These are phyloP conservation scores for Pachypeltis micranthus DNA, from an alignment of 1,140 invertebrate genomes.

Conservation along the genomic window DNA sequence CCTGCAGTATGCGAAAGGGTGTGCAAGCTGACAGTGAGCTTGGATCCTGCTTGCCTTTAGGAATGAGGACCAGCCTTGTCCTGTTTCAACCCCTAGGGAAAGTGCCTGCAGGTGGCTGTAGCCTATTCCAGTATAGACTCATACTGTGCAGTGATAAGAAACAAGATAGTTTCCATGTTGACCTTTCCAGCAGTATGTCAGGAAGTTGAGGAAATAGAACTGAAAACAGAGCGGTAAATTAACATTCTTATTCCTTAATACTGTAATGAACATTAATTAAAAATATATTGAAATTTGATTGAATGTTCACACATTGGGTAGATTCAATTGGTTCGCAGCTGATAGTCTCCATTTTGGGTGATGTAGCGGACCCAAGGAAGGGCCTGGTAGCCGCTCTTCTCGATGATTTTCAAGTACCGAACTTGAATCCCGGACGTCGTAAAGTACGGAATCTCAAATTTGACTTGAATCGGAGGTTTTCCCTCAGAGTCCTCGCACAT, in stretches of 20 bases:
- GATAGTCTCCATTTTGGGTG: constrained; percentile 99
- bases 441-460: constrained; percentile 99
- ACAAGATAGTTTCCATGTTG: no score
- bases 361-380: constrained; percentile 99
- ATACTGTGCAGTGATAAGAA: no score
- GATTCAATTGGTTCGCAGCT: constrained; percentile 79
- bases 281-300: background rate
- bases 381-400: constrained; percentile 98
- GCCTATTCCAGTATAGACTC: no score
- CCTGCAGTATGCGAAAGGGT: no score
- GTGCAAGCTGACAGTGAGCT: no score
- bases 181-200: no score
- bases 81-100: no score
- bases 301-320: background rate
- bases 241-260: background rate
- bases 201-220: no score
- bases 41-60: no score
- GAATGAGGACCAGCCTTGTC: no score
- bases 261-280: background rate
- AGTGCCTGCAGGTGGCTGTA: no score
- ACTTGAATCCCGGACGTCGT: constrained; percentile 99
- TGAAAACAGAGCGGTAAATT: background rate
- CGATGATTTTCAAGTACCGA: constrained; percentile 97
- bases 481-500: constrained; percentile 91
- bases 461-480: constrained; percentile 95